Base-by-base conservation (phyloP, 2,888 invertebrate genomes). In the Eilema depressum region DNA sequence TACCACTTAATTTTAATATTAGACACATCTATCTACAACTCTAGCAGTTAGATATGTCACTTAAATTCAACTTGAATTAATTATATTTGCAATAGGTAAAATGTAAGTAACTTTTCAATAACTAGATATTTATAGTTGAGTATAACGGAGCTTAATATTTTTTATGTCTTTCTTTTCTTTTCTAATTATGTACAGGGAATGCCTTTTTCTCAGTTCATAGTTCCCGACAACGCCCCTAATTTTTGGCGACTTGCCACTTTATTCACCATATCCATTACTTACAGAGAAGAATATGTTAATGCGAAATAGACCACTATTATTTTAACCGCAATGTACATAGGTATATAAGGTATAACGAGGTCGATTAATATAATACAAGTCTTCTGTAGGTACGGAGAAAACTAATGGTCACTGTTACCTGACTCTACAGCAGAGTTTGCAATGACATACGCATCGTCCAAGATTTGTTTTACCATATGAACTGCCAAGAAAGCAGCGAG, bases 361-460 rank as follows among this genome's bases (percentile, higher is more conserved):
- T 11, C 33, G 17, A 47, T 47, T 20, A 20, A 7, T 20, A 53
- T 53, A 53, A 53, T n/a, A n/a, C n/a, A n/a, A n/a, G n/a, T 53
- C n/a, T 7, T 20, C 53, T n/a, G 53, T n/a, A 10, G 7, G 10
- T 53, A 53, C 10, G n/a, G 10, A 53, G 8, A 53, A 8, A 7
- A 60, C 1, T 26, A 26, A 28, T 1, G 20, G 17, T 20, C 23
- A 64, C 11, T 1, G 23, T 37, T 70, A 92, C 93, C 92, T 74
- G 92, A 88, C 65, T 93, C 91, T 65, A 79, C 81, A 47, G 89
- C 90, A 69, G 90, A 87, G 79, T 90, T 92, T 11, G 88, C 92
- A 76, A 93, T 90, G 68, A 89, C 83, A 75, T 85, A 91, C 1
- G 94, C 95, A 78, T 95, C 94, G 56, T 95, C 92, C 68, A 95